Conservation (phyloP, 2,797 vertebrate genomes). For the Gallinago nigripennis region DNA sequence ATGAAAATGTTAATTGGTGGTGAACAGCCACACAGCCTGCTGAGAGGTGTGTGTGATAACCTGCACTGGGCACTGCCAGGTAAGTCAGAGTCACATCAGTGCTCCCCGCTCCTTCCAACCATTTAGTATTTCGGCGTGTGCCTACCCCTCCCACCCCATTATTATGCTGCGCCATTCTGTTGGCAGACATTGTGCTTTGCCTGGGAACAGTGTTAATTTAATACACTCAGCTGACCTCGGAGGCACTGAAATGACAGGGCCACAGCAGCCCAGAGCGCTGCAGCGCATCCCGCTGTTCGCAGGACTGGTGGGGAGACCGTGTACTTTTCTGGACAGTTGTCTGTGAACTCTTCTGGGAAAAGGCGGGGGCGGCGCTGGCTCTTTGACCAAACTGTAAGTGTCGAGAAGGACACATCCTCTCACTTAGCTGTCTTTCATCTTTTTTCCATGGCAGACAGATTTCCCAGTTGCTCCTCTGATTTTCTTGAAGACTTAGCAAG, state of each 20-base stretch:
- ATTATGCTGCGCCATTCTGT: background rate
- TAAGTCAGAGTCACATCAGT: background rate
- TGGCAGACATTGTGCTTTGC: background rate
- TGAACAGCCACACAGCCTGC: background rate
- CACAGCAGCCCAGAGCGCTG: background rate
- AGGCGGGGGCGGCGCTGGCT: background rate
- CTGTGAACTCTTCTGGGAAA: background rate
- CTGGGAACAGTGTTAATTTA: slow-evolving; percentile 34
- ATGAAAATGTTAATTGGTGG: slow-evolving; percentile 26
- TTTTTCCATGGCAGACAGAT: background rate
- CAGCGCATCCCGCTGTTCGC: background rate
- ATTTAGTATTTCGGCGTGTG: background rate
- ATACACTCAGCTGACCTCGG: background rate
- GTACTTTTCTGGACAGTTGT: background rate
- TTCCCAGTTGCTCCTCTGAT: background rate
- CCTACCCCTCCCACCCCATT: background rate
- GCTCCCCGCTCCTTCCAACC: background rate
- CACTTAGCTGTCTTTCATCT: background rate
- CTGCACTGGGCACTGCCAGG: background rate
- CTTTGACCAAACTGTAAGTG: background rate
- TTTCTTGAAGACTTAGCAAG: background rate
- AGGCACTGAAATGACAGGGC: background rate
- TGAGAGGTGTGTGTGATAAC: background rate
- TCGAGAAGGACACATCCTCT: background rate
- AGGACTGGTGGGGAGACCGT: background rate